phyloP scores from a whole-genome alignment of 2,113 vertebrate species.

The Abramis brama region DNA sequence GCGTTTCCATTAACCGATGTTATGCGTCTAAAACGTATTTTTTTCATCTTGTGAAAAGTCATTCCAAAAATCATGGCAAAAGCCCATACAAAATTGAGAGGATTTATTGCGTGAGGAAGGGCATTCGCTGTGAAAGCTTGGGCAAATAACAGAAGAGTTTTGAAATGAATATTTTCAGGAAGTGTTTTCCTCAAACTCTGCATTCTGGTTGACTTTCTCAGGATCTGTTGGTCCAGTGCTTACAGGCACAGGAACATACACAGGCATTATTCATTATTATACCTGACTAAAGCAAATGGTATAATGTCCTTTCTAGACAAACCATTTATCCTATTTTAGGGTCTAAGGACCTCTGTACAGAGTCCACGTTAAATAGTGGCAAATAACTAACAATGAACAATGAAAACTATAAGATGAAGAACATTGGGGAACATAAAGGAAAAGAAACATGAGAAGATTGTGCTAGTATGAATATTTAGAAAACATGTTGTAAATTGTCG shows the following conservation, averaged over 20 bases:
- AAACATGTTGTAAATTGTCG: not conserved
- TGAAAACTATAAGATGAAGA: not conserved
- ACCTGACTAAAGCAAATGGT: not conserved
- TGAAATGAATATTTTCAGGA: too few species aligned
- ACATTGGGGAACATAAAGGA: not conserved
- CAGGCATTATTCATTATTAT: not conserved
- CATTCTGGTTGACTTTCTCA: not conserved
- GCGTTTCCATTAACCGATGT: too few species aligned
- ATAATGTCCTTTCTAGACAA: constrained; percentile 52
- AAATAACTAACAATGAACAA: not conserved
- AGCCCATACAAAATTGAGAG: too few species aligned
- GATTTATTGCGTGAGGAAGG: too few species aligned
- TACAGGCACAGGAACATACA: not conserved
- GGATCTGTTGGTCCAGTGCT: not conserved
- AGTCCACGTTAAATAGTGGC: not conserved
- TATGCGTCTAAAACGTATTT: too few species aligned
- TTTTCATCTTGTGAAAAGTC: too few species aligned
- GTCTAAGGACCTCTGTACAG: constrained; percentile 45
- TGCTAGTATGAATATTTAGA: not conserved
- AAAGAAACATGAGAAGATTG: not conserved
- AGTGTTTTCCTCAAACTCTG: not conserved
- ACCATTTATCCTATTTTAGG: constrained; percentile 69
- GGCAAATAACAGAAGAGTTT: not conserved
- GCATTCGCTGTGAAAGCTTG: too few species aligned
- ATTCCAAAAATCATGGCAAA: too few species aligned